Base-by-base conservation (phyloP, 2,797 vertebrate genomes). In the Loris lydekkerianus region DNA sequence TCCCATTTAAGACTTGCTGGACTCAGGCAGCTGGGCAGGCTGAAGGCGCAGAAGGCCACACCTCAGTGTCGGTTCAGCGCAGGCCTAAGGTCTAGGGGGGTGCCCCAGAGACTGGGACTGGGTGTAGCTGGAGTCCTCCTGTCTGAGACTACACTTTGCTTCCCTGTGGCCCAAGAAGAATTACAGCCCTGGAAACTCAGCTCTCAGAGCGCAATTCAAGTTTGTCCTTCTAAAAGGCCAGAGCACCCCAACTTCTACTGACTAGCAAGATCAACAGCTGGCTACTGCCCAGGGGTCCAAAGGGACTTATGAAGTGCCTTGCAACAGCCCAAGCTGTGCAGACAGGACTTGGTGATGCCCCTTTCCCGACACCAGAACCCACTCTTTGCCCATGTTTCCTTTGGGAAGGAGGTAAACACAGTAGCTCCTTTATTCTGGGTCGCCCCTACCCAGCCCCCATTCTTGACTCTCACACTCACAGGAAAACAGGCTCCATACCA, bases 91-190 rank as follows among this genome's bases (percentile, higher is more conserved):
- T 85, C 56, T 37, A 75, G 29, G 25, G 9, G 9, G 69, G 40
- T 49, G 10, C 7, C 58, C 14, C 7, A 34, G 7, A 43, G 3
- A 31, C 40, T 70, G 17, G 29, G 63, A 46, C 23, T 13, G 6
- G 0, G 1, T 0, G 14, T 76, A 34, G 21, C 37, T 67, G 29
- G 61, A 15, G 46, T 58, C 49, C 70, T 75, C 13, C 11, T 3
- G 1, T 10, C 58, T 49, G 23, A 20, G 15, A 31, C 7, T 0
- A 6, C 43, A 43, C 23, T 20, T 1, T 2, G 15, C 23, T 23
- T 3, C 61, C 23, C 27, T 6, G n/a, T 23, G 46, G 56, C 17
- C 18, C n/a, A 21, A 40, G 61, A 93, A 72, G 67, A 88, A 67
- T 56, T 69, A 43, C 49, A 86, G 37, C 10, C 63, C 3, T 0